phyloP scores from a whole-genome alignment of 2,797 vertebrate species.

The Numenius phaeopus region DNA sequence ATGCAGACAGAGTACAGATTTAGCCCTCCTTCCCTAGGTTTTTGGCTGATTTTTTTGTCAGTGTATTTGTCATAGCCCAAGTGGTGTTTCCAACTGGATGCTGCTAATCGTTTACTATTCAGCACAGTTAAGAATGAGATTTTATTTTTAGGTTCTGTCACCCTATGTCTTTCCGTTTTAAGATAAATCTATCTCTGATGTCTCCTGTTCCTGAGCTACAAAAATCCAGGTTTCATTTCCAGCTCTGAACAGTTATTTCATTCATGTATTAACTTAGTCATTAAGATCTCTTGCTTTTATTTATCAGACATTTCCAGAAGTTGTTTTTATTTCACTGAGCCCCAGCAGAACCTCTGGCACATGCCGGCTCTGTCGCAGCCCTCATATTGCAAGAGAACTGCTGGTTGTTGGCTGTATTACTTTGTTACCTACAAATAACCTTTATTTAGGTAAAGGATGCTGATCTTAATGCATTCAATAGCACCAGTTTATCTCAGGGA shows the following conservation, averaged over 20 bases:
- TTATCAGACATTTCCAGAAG: conserved; percentile 42
- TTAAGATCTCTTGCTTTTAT: conserved; percentile 42
- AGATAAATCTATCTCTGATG: conserved; percentile 45
- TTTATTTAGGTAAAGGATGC: background rate
- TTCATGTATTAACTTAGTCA: conserved; percentile 19
- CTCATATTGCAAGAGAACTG: background rate
- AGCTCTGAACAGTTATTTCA: conserved; percentile 27
- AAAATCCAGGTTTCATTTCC: conserved; percentile 29
- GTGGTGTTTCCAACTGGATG: conserved; percentile 54
- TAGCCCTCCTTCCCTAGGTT: background rate
- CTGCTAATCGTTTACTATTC: conserved; percentile 60
- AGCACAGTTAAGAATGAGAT: conserved; percentile 34
- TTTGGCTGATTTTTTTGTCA: conserved; percentile 29
- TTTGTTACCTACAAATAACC: background rate
- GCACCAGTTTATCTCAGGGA: background rate
- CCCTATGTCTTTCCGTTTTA: conserved; percentile 22
- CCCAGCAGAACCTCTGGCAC: background rate
- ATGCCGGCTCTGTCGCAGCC: background rate
- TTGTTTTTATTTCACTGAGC: conserved; percentile 20
- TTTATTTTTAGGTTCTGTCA: conserved; percentile 63
- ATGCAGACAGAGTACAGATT: conserved; percentile 32
- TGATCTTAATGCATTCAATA: background rate
- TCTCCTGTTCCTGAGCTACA: conserved; percentile 19
- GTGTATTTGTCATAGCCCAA: conserved; percentile 47
- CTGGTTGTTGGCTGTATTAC: background rate